Evolutionary conservation across 1,140 invertebrate genomes (phyloP).

Genomic region (Drosophila suzukii): DNA sequence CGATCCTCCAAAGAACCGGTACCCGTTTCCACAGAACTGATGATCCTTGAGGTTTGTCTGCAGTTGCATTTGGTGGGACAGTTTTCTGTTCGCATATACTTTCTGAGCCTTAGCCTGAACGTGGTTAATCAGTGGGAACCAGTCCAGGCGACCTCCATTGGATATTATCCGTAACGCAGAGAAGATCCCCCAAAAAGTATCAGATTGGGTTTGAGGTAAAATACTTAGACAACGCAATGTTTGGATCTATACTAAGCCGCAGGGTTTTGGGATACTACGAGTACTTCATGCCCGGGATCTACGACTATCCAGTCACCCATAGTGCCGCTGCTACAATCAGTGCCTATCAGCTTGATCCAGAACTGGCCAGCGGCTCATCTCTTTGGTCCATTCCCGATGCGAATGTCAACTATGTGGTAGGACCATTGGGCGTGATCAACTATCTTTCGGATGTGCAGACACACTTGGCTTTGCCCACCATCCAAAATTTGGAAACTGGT

Average conservation of each 20-base stretch:
- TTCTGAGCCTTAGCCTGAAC: neutral
- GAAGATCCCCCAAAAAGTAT: neutral
- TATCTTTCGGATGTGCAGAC: conserved; percentile 46
- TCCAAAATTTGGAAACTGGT: neutral
- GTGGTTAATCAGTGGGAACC: neutral
- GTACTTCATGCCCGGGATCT: conserved; percentile 39
- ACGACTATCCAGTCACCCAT: conserved; percentile 25
- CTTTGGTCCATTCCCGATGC: neutral
- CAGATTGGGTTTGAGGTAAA: neutral
- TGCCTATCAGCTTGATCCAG: conserved; percentile 5
- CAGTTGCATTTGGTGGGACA: conserved; percentile 8
- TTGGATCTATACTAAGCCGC: conserved; percentile 12
- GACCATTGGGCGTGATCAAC: conserved; percentile 20
- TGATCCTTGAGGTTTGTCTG: conserved; percentile 60
- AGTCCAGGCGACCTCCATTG: neutral
- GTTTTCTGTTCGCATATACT: neutral
- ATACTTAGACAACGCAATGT: conserved; percentile 20
- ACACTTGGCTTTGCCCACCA: conserved; percentile 29
- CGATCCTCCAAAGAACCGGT: neutral
- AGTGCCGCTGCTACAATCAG: neutral
- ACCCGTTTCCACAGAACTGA: conserved; percentile 3
- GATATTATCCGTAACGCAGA: conserved; percentile 13
- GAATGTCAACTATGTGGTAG: conserved; percentile 30
- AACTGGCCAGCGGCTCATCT: neutral
- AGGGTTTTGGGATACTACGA: conserved; percentile 42